Conservation (phyloP, 2,113 vertebrate species). For the Cnemophilus loriae region DNA sequence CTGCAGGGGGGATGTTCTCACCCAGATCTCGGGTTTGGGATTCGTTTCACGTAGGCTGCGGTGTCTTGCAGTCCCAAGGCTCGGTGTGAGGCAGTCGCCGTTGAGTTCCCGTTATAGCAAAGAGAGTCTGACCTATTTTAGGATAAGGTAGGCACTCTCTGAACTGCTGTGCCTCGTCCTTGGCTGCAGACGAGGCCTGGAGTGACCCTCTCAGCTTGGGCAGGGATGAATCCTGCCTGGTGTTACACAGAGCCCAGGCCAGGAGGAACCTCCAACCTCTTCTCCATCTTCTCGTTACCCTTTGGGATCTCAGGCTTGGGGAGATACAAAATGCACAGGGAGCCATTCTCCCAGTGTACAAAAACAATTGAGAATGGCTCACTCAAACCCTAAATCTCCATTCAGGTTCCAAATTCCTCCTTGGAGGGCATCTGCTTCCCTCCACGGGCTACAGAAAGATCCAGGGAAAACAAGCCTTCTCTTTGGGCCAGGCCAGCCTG, state of each 20-base stretch:
- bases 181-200: not conserved
- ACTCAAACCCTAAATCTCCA: not conserved
- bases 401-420: not conserved
- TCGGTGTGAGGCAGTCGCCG: not conserved
- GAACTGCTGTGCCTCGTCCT: not conserved
- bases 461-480: not conserved
- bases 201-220: not conserved
- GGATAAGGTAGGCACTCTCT: not conserved
- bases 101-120: not conserved
- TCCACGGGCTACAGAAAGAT: not conserved
- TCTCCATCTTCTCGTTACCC: not conserved
- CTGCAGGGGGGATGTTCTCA: not conserved
- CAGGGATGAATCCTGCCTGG: not conserved
- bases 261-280: not conserved
- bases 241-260: not conserved
- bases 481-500: not conserved
- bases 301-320: not conserved
- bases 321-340: not conserved
- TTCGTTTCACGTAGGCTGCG: not conserved
- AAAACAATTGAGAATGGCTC: rapidly evolving
- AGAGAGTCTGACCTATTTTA: not conserved
- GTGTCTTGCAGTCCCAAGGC: not conserved
- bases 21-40: rapidly evolving
- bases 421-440: not conserved
- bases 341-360: not conserved